These are phyloP conservation scores for Blastobasis adustella DNA, from an alignment of 2,888 invertebrate genomes.

Conservation along the genomic window DNA sequence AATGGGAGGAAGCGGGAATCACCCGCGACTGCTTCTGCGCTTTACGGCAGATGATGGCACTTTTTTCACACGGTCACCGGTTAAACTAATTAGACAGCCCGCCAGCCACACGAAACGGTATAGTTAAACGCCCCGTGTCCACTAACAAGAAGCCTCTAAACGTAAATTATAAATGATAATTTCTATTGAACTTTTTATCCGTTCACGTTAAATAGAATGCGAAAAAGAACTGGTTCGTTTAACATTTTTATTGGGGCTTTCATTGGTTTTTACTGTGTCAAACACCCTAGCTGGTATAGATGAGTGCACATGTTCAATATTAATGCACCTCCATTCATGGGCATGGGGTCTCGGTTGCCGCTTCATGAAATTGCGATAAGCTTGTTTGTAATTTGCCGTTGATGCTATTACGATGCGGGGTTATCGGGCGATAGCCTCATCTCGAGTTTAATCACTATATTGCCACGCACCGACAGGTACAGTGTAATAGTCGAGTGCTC, in stretches of 20 bases:
- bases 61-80: constrained; percentile 36
- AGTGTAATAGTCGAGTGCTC: too few species aligned
- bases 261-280: constrained; percentile 41
- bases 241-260: constrained; percentile 41
- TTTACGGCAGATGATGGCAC: constrained; percentile 26
- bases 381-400: constrained; percentile 24
- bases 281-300: constrained; percentile 27
- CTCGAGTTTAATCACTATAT: too few species aligned
- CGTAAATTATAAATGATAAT: constrained; percentile 18
- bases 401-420: constrained; percentile 30
- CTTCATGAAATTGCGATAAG: constrained; percentile 29
- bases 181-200: constrained; percentile 24
- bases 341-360: constrained; percentile 38
- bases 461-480: too few species aligned
- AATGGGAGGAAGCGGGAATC: too few species aligned
- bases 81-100: constrained; percentile 54
- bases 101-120: constrained; percentile 38
- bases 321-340: constrained; percentile 50
- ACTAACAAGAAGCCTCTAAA: constrained; percentile 20
- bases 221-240: constrained; percentile 33
- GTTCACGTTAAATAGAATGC: constrained; percentile 20
- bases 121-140: constrained; percentile 19
- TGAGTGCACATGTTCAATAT: constrained; percentile 32
- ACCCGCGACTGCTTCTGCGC: constrained; percentile 18
- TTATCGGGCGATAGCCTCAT: constrained; percentile 34